Conservation (phyloP, 2,888 invertebrate genomes). For the Terebella lapidaria region DNA sequence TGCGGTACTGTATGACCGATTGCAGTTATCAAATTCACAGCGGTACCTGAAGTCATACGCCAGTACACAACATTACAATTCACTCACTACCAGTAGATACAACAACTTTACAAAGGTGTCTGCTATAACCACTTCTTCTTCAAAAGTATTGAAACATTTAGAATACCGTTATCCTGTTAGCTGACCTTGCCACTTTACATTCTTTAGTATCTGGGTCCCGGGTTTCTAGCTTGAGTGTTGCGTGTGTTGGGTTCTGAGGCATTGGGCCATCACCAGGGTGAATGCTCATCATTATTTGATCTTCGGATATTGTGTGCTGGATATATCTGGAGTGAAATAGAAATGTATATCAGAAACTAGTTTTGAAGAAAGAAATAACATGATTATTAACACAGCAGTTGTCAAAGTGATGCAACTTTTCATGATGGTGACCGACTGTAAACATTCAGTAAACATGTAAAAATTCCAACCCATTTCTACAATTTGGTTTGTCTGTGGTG, state of each 20-base stretch:
- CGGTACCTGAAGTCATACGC: constrained; percentile 60
- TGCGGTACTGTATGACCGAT: constrained; percentile 84
- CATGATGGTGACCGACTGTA: too few species aligned
- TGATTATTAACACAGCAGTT: too few species aligned
- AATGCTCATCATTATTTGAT: constrained; percentile 68
- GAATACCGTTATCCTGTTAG: neutral
- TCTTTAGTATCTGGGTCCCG: constrained; percentile 52
- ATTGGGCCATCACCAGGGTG: constrained; percentile 64
- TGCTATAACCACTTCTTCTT: too few species aligned
- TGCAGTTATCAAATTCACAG: constrained; percentile 85
- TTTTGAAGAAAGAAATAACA: too few species aligned
- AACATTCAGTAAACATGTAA: too few species aligned
- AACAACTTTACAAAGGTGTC: too few species aligned
- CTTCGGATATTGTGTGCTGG: constrained; percentile 65
- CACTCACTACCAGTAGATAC: neutral
- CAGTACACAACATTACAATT: neutral
- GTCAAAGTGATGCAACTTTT: too few species aligned
- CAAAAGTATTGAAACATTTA: neutral
- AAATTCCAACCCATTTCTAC: too few species aligned
- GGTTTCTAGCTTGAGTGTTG: constrained; percentile 66
- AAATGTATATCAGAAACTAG: too few species aligned
- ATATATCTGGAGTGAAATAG: constrained; percentile 59
- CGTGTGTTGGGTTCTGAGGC: constrained; percentile 66
- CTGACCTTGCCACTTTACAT: too few species aligned
- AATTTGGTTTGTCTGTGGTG: too few species aligned